Base-by-base conservation (phyloP, 2,113 vertebrate genomes). In the Rhynchomys soricoides region DNA sequence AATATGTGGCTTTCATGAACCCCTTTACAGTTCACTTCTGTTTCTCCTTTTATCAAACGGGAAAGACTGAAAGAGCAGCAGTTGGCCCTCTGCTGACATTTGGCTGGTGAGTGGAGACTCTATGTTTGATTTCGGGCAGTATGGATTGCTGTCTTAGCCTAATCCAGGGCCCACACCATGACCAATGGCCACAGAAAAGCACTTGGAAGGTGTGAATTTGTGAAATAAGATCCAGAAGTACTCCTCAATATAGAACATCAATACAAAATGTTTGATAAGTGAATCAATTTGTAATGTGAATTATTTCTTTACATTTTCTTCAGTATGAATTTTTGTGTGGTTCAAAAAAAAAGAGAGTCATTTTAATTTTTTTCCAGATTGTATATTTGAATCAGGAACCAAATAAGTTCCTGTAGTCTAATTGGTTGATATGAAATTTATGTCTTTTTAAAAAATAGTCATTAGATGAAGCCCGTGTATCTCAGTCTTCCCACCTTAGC, bases 81-180 rank as follows among this genome's bases (percentile, higher is more conserved):
- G n/a, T 34, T 40, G 75, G 37, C 15, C 77, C 86, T 96, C 16
- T 88, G 16, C 10, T 59, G 83, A 75, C 52, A 62, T n/a, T 95
- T 86, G 45, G 40, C 86, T 93, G 3, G n/a, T 22, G 16, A 64
- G 31, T 83, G 26, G 55, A 50, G 68, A 43, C 21, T 83, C 37
- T 96, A 66, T 92, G 66, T 79, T 52, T 93, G 66, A 31, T 96
- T 96, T 82, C 57, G 86, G 87, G 68, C 59, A 96, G 70, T 6
- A 37, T 52, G 75, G 34, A 17, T 92, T 86, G 45, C 66, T 29
- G 13, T 40, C 7, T 89, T 77, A 70, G 31, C 16, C 4, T 85
- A 68, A n/a, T 29, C 73, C 48, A 85, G 90, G 77, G 2, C 0
- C 57, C 66, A 91, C 37, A 17, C 15, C 24, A 11, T 73, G 57